These are phyloP conservation scores for Calcarius lapponicus DNA, from an alignment of 2,797 vertebrate genomes.

Conservation along the genomic window DNA sequence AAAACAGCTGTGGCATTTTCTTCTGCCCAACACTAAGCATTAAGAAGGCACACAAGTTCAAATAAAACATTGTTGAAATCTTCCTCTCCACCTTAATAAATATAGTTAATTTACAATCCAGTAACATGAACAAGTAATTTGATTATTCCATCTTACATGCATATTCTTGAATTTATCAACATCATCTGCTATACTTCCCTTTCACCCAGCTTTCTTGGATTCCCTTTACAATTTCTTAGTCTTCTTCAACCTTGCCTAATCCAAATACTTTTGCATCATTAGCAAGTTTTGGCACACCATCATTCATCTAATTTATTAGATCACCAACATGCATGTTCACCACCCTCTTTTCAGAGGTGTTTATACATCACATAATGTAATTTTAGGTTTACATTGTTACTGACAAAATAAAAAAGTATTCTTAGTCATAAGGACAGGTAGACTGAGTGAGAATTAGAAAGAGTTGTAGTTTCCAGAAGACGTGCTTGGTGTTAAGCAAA, in stretches of 20 bases:
- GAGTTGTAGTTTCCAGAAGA: not conserved
- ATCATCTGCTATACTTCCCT: conserved; percentile 44
- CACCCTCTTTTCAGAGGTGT: conserved; percentile 34
- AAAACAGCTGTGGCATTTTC: not conserved
- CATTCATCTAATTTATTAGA: conserved; percentile 54
- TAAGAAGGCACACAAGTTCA: not conserved
- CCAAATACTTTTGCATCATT: conserved; percentile 61
- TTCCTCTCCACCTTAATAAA: not conserved
- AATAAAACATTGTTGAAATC: not conserved
- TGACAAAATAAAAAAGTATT: not conserved
- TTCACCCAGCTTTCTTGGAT: conserved; percentile 55
- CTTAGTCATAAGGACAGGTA: not conserved
- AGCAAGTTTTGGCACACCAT: conserved; percentile 62
- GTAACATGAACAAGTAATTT: not conserved
- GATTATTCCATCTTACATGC: conserved; percentile 24
- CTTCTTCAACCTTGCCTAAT: conserved; percentile 45
- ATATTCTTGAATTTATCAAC: conserved; percentile 58
- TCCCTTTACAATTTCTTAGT: conserved; percentile 24
- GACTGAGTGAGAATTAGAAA: not conserved
- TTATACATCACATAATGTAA: conserved; percentile 28
- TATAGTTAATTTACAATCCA: conserved; percentile 1
- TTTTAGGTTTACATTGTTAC: conserved; percentile 33
- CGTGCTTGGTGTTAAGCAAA: not conserved
- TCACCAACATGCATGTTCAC: conserved; percentile 29
- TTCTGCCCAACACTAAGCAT: not conserved